Conservation (phyloP, 1,140 invertebrate genomes). For the Drosophila santomea region DNA sequence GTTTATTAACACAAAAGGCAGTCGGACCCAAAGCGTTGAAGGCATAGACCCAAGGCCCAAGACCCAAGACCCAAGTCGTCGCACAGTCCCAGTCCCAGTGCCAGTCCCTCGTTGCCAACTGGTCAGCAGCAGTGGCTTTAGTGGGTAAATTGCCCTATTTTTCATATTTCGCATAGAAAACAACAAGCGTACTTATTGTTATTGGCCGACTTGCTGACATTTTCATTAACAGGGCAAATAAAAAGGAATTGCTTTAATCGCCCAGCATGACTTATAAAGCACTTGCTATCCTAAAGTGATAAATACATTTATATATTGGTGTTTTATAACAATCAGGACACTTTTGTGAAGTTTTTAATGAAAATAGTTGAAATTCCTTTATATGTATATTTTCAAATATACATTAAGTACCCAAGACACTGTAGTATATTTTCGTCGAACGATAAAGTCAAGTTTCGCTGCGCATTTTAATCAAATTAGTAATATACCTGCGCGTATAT, state of each 20-base stretch:
- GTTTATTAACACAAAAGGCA: conserved; percentile 79
- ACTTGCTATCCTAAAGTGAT: no score
- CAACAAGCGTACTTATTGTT: conserved; percentile 57
- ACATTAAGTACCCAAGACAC: no score
- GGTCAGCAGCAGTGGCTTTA: conserved; percentile 1
- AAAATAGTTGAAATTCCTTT: no score
- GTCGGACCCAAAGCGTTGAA: conserved; percentile 16
- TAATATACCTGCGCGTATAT: background rate
- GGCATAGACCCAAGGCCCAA: conserved; percentile 6
- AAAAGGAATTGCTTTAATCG: background rate
- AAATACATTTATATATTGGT: no score
- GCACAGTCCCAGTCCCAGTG: background rate
- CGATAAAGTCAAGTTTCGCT: background rate
- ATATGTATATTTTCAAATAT: no score
- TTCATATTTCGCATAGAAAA: conserved; percentile 15
- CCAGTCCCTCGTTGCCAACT: conserved; percentile 6
- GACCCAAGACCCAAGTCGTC: background rate
- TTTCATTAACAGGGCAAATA: conserved; percentile 42
- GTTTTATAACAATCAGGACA: no score
- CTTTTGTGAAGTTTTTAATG: no score
- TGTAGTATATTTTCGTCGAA: background rate
- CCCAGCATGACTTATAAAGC: no score
- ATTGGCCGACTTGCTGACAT: conserved; percentile 62
- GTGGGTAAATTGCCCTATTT: conserved; percentile 28
- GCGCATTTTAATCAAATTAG: background rate